Conservation (phyloP, 1,140 invertebrate species). For the Phymorhynchus buccinoides region DNA sequence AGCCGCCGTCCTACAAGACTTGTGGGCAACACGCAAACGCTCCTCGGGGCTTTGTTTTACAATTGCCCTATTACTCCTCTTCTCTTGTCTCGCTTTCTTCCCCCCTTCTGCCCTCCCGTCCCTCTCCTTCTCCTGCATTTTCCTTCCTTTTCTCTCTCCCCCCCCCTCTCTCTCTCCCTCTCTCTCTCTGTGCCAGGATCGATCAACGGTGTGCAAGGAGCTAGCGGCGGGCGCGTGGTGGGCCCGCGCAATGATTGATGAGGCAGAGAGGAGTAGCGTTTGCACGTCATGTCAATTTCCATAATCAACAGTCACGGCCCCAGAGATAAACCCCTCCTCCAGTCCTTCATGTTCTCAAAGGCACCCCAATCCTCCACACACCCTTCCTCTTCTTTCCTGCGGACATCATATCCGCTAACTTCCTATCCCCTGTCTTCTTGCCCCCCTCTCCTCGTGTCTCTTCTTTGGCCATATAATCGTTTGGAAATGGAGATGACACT, state of each 20-base stretch:
- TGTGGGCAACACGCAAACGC: slow-evolving; percentile 42
- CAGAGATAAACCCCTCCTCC: slow-evolving; percentile 13
- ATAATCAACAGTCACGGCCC: slow-evolving; percentile 41
- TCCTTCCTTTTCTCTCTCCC: not conserved
- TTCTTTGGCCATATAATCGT: slow-evolving; percentile 18
- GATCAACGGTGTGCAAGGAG: not conserved
- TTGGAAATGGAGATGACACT: slow-evolving; percentile 27
- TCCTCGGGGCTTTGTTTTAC: slow-evolving; percentile 37
- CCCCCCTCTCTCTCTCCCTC: not conserved
- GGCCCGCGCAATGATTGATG: slow-evolving; percentile 34
- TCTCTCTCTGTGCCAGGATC: slow-evolving; percentile 2
- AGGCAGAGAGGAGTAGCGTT: slow-evolving; percentile 29
- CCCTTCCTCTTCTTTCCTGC: not conserved
- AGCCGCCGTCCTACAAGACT: slow-evolving; percentile 13
- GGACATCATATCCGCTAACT: not conserved
- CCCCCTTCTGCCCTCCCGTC: not conserved
- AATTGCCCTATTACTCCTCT: slow-evolving; percentile 37
- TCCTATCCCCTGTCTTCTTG: not conserved
- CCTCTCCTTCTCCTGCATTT: not conserved
- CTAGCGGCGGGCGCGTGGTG: not conserved
- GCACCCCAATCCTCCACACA: not conserved
- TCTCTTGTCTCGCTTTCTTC: not conserved
- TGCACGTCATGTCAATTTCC: slow-evolving; percentile 43
- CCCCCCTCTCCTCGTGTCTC: not conserved
- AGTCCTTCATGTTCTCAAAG: not conserved